Evolutionary conservation across 2,888 invertebrate species (phyloP).

Genomic region (Melinaea marsaeus): DNA sequence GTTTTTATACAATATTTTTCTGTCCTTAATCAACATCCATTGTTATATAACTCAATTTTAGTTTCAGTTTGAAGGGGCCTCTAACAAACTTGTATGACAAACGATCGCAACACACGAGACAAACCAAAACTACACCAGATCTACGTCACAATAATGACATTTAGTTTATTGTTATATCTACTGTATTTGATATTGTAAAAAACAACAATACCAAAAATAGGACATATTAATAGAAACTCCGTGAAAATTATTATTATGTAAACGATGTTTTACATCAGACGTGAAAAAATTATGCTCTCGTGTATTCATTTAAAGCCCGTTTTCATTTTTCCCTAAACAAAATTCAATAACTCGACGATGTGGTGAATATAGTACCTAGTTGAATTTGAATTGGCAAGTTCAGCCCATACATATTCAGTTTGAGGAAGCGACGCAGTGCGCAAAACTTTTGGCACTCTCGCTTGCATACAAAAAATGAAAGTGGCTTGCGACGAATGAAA

Average conservation of each 20-base stretch:
- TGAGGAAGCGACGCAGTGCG: constrained; percentile 68
- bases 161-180: too few relatives aligned
- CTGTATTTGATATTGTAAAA: too few relatives aligned
- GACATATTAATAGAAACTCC: too few relatives aligned
- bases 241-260: too few relatives aligned
- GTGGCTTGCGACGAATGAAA: constrained; percentile 51
- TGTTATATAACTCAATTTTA: constrained; percentile 3
- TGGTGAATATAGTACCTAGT: constrained; percentile 56
- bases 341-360: constrained; percentile 54
- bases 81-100: neutral
- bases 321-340: constrained; percentile 28
- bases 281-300: neutral
- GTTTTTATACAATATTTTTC: neutral
- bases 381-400: constrained; percentile 71
- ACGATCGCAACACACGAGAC: neutral
- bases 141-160: too few relatives aligned
- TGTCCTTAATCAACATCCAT: constrained; percentile 2
- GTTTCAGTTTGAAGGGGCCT: neutral
- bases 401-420: constrained; percentile 69
- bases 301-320: constrained; percentile 7
- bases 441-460: constrained; percentile 76
- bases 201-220: too few relatives aligned
- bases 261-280: neutral
- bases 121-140: too few relatives aligned
- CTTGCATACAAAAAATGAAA: constrained; percentile 75